These are phyloP conservation scores for Melangyna quadrimaculata DNA, from an alignment of 2,888 invertebrate species.

Conservation along the genomic window DNA sequence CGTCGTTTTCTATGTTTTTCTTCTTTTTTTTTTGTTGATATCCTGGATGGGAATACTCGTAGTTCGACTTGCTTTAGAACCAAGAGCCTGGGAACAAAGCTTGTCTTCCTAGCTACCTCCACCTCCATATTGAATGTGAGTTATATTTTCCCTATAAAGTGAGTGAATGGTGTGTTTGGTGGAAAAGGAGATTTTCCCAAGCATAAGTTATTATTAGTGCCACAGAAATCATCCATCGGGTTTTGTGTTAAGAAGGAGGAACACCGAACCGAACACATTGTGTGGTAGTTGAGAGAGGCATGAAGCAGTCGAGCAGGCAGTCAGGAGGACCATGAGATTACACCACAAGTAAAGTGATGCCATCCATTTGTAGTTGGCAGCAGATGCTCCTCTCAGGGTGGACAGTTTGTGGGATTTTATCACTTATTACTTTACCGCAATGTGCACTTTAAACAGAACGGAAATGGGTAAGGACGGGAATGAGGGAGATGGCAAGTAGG, in stretches of 20 bases:
- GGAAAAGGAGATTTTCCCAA: slow-evolving; percentile 59
- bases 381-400: slow-evolving; percentile 66
- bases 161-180: slow-evolving; percentile 5
- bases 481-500: not conserved
- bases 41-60: not conserved
- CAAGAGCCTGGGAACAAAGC: not conserved
- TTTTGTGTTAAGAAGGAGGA: not conserved
- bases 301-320: not conserved
- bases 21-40: not conserved
- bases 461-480: slow-evolving; percentile 3
- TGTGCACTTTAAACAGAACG: slow-evolving; percentile 57
- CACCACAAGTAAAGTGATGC: slow-evolving; percentile 71
- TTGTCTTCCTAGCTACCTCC: not conserved
- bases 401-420: slow-evolving; percentile 72
- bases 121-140: slow-evolving; percentile 59
- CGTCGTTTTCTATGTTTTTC: not conserved
- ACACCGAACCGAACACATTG: not conserved
- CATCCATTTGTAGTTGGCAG: slow-evolving; percentile 66
- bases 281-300: not conserved
- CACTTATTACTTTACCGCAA: slow-evolving; percentile 71
- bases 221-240: slow-evolving; percentile 64
- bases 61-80: not conserved
- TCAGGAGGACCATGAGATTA: slow-evolving; percentile 24
- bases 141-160: slow-evolving; percentile 26
- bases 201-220: slow-evolving; percentile 71